Evolutionary conservation across 2,888 invertebrate genomes (phyloP).

Genomic region (Leucania comma): DNA sequence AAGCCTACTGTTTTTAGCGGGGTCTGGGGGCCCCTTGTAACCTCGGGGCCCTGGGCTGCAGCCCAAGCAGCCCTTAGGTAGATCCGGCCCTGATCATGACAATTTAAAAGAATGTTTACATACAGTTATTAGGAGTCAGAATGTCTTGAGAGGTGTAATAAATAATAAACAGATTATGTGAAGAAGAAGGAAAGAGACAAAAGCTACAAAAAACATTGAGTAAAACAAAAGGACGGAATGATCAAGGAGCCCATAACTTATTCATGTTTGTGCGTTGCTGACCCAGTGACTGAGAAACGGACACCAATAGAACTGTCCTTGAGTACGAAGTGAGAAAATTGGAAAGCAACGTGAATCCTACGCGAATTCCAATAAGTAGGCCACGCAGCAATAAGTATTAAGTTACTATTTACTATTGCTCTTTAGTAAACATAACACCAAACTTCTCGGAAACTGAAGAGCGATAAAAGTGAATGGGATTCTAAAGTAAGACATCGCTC

Average conservation of each 20-base stretch:
- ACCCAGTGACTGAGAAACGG: slow-evolving; percentile 58
- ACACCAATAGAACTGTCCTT: slow-evolving; percentile 60
- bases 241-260: slow-evolving; percentile 50
- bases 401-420: slow-evolving; percentile 65
- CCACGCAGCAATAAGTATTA: slow-evolving; percentile 50
- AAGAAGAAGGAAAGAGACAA: slow-evolving; percentile 11
- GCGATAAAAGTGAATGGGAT: slow-evolving; percentile 55
- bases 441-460: slow-evolving; percentile 52
- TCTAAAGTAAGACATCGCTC: slow-evolving; percentile 42
- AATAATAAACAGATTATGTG: slow-evolving; percentile 1
- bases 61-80: no score
- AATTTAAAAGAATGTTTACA: background rate
- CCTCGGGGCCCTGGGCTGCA: no score
- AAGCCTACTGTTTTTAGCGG: no score
- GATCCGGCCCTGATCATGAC: no score
- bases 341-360: slow-evolving; percentile 58
- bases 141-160: background rate
- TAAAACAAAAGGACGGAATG: slow-evolving; percentile 34
- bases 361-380: slow-evolving; percentile 55
- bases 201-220: slow-evolving; percentile 2
- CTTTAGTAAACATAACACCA: slow-evolving; percentile 55
- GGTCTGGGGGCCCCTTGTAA: no score
- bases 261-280: slow-evolving; percentile 55
- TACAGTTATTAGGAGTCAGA: background rate
- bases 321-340: slow-evolving; percentile 53